Evolutionary conservation across 2,113 vertebrate species (phyloP), one percentile per base, ranked within the genome.

Genomic region (Sialia sialis): DNA sequence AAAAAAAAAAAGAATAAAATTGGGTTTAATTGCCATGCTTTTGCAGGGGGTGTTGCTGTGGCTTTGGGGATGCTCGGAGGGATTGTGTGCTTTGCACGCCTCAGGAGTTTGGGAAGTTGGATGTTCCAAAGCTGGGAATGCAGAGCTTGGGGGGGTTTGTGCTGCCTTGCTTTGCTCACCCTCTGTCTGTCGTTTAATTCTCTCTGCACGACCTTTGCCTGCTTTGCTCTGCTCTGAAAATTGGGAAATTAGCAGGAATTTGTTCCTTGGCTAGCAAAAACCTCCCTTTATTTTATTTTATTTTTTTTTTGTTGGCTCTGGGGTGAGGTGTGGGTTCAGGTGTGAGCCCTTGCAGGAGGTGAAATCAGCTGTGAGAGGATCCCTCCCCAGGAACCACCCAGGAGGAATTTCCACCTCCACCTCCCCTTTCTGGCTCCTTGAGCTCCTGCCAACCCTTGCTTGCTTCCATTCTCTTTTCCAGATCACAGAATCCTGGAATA

Each of bases 401-500:
- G 54, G 64, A 68, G 67, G 5, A n/a, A 17, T 60, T 82, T 32
- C 46, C 36, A 20, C 22, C n/a, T 41, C 52, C 21, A 4, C 4
- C n/a, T 48, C 49, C 60, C 48, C 6, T 26, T 79, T 20, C 32
- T 22, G 18, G 4, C 36, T 64, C 54, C 49, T 26, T 5, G 16
- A 69, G 64, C 63, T 55, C 0, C 0, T 43, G 26, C 17, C 46
- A 20, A 0, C 25, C 16, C 38, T 52, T 2, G 3, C 4, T 78
- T 41, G 52, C 5, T 30, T 48, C 18, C 7, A 0, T 48, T 72
- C 29, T 83, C 27, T 34, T 56, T 34, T 44, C 29, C 12, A 11
- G 9, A 1, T 22, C 9, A 0, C 1, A 5, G 16, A 48, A n/a
- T 46, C 48, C 1, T 3, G 9, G 23, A 29, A 9, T 43, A 26